Evolutionary conservation across 2,888 invertebrate species (phyloP).

Genomic region (Caenorhabditis sp.): DNA sequence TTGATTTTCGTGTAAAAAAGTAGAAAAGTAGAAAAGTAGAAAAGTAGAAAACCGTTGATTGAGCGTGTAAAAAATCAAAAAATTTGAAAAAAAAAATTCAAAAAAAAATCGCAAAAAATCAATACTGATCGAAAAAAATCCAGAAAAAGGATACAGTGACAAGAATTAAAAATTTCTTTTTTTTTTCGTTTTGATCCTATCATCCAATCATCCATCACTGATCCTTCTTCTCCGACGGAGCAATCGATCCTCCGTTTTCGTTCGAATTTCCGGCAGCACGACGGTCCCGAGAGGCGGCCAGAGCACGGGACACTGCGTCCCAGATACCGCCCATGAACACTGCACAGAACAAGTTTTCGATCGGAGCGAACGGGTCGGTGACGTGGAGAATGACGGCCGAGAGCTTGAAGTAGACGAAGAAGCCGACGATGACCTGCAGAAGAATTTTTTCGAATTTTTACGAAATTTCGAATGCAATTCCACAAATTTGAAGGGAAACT

Average conservation of each 20-base stretch:
- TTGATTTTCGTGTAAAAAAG: too few species aligned
- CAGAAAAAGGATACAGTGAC: too few species aligned
- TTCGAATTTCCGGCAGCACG: slow-evolving; percentile 69
- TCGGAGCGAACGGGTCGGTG: slow-evolving; percentile 98
- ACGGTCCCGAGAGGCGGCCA: slow-evolving; percentile 72
- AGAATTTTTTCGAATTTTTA: background rate
- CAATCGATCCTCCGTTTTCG: slow-evolving; percentile 77
- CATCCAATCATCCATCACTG: slow-evolving; percentile 60
- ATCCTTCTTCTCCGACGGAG: slow-evolving; percentile 78
- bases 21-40: too few species aligned
- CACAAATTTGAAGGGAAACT: too few species aligned
- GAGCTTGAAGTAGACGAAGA: slow-evolving; percentile 86
- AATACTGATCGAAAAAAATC: slow-evolving; percentile 2
- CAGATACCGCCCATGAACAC: slow-evolving; percentile 98
- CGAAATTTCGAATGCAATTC: background rate
- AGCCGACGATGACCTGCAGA: slow-evolving; percentile 79
- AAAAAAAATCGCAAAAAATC: slow-evolving; percentile 7
- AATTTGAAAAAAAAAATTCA: slow-evolving; percentile 6
- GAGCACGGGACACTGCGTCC: slow-evolving; percentile 89
- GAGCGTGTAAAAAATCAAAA: background rate
- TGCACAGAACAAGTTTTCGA: slow-evolving; percentile 98
- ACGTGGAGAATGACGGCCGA: slow-evolving; percentile 96
- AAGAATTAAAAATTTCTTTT: too few species aligned
- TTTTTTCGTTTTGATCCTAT: slow-evolving; percentile 4
- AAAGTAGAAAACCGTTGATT: too few species aligned